These are phyloP conservation scores for Luperina nickerlii DNA, from an alignment of 2,888 invertebrate species.

Conservation along the genomic window DNA sequence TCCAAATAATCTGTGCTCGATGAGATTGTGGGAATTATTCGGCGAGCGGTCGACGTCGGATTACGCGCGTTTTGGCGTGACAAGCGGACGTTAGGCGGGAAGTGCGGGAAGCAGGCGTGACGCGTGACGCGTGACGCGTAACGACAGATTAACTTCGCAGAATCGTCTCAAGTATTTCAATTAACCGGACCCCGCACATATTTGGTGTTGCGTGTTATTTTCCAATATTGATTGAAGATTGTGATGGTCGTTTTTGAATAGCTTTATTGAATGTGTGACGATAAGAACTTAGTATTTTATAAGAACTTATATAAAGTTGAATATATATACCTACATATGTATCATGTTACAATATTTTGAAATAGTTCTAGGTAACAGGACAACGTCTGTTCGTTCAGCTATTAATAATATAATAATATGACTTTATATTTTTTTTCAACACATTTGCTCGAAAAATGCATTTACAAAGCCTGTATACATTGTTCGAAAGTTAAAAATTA, in stretches of 20 bases:
- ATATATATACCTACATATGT: too few species aligned
- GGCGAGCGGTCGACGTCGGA: conserved; percentile 47
- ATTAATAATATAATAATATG: not conserved
- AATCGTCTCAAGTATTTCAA: conserved; percentile 59
- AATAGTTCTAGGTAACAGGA: not conserved
- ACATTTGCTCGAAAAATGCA: too few species aligned
- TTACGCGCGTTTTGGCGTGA: conserved; percentile 51
- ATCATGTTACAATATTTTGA: not conserved
- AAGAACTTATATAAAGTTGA: not conserved
- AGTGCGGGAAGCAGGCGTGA: conserved; percentile 27
- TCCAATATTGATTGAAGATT: conserved; percentile 25
- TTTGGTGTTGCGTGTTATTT: conserved; percentile 33
- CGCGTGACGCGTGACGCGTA: conserved; percentile 35
- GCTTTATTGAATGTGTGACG: not conserved
- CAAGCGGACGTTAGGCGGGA: conserved; percentile 29
- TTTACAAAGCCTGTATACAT: too few species aligned
- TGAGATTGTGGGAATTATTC: conserved; percentile 51
- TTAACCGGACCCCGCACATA: conserved; percentile 46
- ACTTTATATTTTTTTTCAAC: not conserved
- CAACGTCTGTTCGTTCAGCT: not conserved
- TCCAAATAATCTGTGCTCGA: conserved; percentile 39
- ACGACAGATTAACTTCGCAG: conserved; percentile 54
- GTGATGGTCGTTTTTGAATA: conserved; percentile 4
- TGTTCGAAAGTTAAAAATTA: too few species aligned
- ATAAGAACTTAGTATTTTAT: not conserved